Conservation (phyloP, 2,797 vertebrate genomes). For the Urophycis tenuis region DNA sequence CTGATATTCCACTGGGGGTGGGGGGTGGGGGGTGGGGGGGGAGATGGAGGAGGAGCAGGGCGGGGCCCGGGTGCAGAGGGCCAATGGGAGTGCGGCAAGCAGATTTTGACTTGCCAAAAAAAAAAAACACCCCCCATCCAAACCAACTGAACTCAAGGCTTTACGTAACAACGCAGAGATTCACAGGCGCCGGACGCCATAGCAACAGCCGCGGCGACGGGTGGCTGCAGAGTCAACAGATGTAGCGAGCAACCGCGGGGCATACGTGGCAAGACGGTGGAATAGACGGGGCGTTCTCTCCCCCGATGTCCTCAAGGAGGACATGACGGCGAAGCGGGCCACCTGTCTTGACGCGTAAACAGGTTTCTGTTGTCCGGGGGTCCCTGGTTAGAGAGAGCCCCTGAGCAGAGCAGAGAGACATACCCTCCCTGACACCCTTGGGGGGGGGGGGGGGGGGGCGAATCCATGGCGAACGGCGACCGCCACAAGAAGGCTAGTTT, state of each 20-base stretch:
- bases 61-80: slow-evolving; percentile 21
- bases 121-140: background rate
- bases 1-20: slow-evolving; percentile 23
- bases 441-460: too few species aligned
- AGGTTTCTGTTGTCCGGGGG: background rate
- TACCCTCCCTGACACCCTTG: too few species aligned
- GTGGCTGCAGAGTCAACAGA: background rate
- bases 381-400: background rate
- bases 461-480: background rate
- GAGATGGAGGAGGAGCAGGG: too few species aligned
- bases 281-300: too few species aligned
- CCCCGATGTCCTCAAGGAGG: too few species aligned
- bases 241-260: background rate
- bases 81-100: slow-evolving; percentile 33
- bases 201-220: background rate
- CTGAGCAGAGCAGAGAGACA: too few species aligned
- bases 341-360: background rate
- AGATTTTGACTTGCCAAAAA: slow-evolving; percentile 11
- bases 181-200: background rate
- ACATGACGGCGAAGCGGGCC: too few species aligned
- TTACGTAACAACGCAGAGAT: background rate
- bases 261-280: too few species aligned
- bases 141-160: slow-evolving; percentile 33
- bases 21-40: slow-evolving; percentile 14
- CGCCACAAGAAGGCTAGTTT: background rate